phyloP scores from a whole-genome alignment of 1,140 invertebrate genomes.

The Lamellibrachia luymesi region DNA sequence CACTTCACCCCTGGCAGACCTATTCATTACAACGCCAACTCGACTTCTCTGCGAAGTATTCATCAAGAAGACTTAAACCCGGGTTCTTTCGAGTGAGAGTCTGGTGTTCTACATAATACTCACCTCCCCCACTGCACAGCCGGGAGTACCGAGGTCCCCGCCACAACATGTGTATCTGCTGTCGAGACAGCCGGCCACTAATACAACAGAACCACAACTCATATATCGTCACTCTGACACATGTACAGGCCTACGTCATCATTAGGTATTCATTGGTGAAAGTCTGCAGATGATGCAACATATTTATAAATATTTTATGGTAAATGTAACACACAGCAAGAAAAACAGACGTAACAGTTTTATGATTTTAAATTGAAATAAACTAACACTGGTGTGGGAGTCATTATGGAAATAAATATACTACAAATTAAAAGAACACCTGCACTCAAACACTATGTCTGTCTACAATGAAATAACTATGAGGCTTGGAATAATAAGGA shows the following conservation, averaged over 20 bases:
- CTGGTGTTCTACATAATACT: not conserved
- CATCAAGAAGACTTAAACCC: too few relatives aligned
- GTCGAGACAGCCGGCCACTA: conserved; percentile 56
- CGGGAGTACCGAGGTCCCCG: conserved; percentile 71
- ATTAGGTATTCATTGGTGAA: not conserved
- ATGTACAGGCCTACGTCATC: too few relatives aligned
- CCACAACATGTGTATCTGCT: conserved; percentile 64
- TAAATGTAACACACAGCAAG: not conserved
- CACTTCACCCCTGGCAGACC: too few relatives aligned
- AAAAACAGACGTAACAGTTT: conserved; percentile 13
- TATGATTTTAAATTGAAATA: conserved; percentile 16
- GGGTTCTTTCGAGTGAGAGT: too few relatives aligned
- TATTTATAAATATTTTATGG: not conserved
- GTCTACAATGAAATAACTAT: not conserved
- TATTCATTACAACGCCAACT: too few relatives aligned
- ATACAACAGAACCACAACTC: conserved; percentile 33
- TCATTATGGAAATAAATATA: not conserved
- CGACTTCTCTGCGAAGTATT: too few relatives aligned
- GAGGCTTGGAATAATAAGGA: not conserved
- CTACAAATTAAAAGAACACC: not conserved
- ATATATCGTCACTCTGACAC: too few relatives aligned
- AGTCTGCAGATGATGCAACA: not conserved
- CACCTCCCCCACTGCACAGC: conserved; percentile 75
- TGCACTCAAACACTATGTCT: not conserved
- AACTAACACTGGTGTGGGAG: not conserved